Evolutionary conservation across 2,113 vertebrate genomes (phyloP).

Genomic region (Charadrius vociferus): DNA sequence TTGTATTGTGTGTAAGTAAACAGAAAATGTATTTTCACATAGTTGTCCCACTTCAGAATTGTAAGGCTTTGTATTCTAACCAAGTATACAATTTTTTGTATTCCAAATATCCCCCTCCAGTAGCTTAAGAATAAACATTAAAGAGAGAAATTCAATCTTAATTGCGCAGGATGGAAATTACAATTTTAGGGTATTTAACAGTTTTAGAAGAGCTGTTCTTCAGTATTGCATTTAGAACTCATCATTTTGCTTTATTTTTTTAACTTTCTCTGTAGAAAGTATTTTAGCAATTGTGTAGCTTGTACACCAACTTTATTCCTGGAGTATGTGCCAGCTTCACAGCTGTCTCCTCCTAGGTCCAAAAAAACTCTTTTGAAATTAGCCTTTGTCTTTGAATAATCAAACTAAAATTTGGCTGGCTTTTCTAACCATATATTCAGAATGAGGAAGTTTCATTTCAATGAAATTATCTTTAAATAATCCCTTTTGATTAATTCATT

Average conservation of each 20-base stretch:
- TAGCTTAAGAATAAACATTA: not conserved
- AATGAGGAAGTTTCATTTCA: slow-evolving; percentile 13
- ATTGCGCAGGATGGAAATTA: not conserved
- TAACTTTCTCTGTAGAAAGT: not conserved
- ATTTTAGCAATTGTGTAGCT: slow-evolving; percentile 9
- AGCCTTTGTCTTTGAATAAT: slow-evolving; percentile 2
- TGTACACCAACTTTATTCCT: slow-evolving; percentile 25
- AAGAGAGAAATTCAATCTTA: not conserved
- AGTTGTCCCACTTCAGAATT: not conserved
- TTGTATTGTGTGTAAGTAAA: not conserved
- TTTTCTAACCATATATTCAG: not conserved
- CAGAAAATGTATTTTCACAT: not conserved
- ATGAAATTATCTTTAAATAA: not conserved
- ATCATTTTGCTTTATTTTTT: not conserved
- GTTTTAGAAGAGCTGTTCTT: not conserved
- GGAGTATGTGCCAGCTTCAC: slow-evolving; percentile 23
- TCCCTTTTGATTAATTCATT: slow-evolving; percentile 18
- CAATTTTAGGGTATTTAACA: slow-evolving; percentile 5
- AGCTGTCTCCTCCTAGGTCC: slow-evolving; percentile 8
- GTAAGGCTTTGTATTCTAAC: not conserved
- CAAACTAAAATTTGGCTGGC: slow-evolving; percentile 6
- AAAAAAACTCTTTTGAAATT: slow-evolving; percentile 16
- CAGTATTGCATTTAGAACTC: not conserved
- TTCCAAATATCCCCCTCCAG: not conserved
- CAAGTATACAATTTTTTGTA: not conserved